Evolutionary conservation across 2,113 vertebrate species (phyloP).

Genomic region (Siphamia tubifer): DNA sequence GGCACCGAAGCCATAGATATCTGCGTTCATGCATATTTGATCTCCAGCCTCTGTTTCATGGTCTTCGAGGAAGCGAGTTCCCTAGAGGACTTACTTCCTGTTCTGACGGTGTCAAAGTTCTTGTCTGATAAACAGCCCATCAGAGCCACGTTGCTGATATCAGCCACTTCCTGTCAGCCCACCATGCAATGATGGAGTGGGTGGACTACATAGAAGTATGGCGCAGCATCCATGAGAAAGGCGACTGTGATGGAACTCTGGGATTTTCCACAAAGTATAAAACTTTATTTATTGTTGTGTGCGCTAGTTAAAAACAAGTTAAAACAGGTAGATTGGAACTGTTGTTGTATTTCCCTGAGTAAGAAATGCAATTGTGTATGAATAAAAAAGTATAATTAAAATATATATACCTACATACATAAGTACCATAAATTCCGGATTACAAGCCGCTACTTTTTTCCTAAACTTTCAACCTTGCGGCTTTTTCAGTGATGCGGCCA

Average conservation of each 20-base stretch:
- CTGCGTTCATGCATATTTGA: conserved; percentile 57
- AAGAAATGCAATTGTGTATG: too few relatives aligned
- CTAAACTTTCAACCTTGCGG: too few relatives aligned
- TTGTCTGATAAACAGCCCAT: conserved; percentile 57
- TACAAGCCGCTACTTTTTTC: too few relatives aligned
- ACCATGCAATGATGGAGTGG: conserved; percentile 49
- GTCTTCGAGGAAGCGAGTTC: conserved; percentile 49
- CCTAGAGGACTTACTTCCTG: conserved; percentile 70
- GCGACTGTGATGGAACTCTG: conserved; percentile 18
- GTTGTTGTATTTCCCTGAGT: too few relatives aligned
- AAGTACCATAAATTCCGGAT: too few relatives aligned
- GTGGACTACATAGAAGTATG: conserved; percentile 59
- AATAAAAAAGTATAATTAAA: too few relatives aligned
- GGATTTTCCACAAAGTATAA: conserved; percentile 36
- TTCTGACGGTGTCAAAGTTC: conserved; percentile 63
- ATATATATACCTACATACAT: too few relatives aligned
- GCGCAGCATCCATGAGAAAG: conserved; percentile 39
- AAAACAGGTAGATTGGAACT: too few relatives aligned
- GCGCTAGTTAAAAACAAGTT: too few relatives aligned
- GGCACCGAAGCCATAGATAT: conserved; percentile 2
- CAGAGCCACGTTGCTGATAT: conserved; percentile 42
- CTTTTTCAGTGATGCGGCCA: too few relatives aligned
- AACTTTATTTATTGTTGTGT: too few relatives aligned
- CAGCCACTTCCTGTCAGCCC: conserved; percentile 49
- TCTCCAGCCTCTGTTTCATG: conserved; percentile 55